phyloP scores from a whole-genome alignment of 2,888 invertebrate genomes.

The Machimus rusticus region DNA sequence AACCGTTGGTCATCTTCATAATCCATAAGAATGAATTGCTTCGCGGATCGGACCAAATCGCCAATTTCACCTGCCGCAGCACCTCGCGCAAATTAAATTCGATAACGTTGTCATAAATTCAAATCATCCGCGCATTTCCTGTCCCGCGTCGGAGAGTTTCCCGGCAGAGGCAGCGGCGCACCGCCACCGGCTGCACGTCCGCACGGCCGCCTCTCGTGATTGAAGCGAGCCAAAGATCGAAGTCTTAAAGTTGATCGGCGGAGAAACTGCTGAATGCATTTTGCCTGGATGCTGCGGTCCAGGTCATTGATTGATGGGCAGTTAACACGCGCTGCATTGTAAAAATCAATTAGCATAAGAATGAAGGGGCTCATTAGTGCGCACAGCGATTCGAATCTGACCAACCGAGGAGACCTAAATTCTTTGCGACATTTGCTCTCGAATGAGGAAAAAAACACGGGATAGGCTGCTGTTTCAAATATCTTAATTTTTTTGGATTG shows the following conservation, averaged over 20 bases:
- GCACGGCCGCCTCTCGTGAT: neutral
- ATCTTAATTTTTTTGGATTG: no score
- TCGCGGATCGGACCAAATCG: neutral
- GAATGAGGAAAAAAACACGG: no score
- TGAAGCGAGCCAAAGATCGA: neutral
- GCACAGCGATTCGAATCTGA: no score
- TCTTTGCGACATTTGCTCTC: neutral
- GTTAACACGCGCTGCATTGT: constrained; percentile 1
- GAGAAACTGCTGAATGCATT: neutral
- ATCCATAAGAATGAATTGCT: neutral
- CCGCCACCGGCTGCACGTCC: no score
- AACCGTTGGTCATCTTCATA: neutral
- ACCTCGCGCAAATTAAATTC: neutral
- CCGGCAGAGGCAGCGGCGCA: neutral
- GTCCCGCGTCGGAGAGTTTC: neutral
- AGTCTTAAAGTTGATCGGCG: neutral
- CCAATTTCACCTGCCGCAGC: neutral
- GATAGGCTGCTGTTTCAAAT: no score
- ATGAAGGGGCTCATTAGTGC: neutral
- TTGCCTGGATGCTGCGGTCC: neutral
- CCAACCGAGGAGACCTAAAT: neutral
- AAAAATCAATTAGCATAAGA: constrained; percentile 3
- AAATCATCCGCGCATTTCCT: neutral
- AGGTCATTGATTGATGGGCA: constrained; percentile 4
- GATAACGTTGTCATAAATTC: constrained; percentile 3